Conservation (phyloP, 2,113 vertebrate species). For the Silurus glanis region DNA sequence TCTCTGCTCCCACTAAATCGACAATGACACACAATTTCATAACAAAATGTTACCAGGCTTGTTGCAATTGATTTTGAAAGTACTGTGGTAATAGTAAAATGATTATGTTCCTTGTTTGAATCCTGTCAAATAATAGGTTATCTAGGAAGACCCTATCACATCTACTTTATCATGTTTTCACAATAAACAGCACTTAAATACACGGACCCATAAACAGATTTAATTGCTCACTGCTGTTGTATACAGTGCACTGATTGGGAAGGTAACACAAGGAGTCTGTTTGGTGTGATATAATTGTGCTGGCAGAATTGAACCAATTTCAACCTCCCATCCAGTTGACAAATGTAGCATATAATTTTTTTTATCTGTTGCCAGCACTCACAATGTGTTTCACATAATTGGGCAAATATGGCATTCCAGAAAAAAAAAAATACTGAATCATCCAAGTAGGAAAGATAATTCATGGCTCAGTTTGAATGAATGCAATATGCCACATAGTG, state of each 20-base stretch:
- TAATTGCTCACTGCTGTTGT: background rate
- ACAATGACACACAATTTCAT: background rate
- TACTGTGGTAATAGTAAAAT: background rate
- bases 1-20: background rate
- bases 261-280: background rate
- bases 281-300: slow-evolving; percentile 13
- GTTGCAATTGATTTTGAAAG: background rate
- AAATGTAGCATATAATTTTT: slow-evolving; percentile 31
- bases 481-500: slow-evolving; percentile 15
- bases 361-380: slow-evolving; percentile 27
- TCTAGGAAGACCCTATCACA: background rate
- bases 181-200: background rate
- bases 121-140: background rate
- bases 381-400: slow-evolving; percentile 38
- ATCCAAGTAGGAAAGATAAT: slow-evolving; percentile 2
- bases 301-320: slow-evolving; percentile 4
- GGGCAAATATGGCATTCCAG: slow-evolving; percentile 31
- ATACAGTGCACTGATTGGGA: background rate
- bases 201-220: background rate
- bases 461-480: background rate
- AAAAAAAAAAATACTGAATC: background rate
- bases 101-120: background rate
- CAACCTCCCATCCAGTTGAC: slow-evolving; percentile 27
- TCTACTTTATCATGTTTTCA: background rate
- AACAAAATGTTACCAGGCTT: background rate